Evolutionary conservation across 2,888 invertebrate genomes (phyloP).

Genomic region (Tolmerus cingulatus): DNA sequence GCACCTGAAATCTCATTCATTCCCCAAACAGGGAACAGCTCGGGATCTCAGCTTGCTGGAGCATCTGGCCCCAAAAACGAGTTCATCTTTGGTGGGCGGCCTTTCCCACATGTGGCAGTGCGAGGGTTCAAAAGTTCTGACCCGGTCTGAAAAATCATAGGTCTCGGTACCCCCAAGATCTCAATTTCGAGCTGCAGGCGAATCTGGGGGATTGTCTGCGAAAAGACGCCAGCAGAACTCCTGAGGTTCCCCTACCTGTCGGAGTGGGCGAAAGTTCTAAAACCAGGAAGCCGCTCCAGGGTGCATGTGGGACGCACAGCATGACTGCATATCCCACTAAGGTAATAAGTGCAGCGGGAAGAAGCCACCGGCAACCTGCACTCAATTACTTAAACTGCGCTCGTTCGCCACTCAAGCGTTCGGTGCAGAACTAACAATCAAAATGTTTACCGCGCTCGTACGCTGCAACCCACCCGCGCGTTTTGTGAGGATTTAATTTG

Average conservation of each 20-base stretch:
- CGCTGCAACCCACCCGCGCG: background rate
- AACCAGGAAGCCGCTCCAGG: background rate
- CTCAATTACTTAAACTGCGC: constrained; percentile 3
- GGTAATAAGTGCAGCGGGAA: background rate
- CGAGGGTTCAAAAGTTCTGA: background rate
- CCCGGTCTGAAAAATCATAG: background rate
- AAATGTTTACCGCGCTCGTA: background rate
- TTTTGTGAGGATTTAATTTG: background rate
- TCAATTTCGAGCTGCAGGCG: background rate
- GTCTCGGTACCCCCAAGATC: background rate
- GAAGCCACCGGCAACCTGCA: background rate
- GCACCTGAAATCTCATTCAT: background rate
- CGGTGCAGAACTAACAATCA: constrained; percentile 12
- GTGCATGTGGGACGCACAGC: background rate
- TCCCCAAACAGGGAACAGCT: background rate
- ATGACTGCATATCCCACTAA: background rate
- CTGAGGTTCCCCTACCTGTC: background rate
- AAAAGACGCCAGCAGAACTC: background rate
- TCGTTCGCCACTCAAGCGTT: constrained; percentile 1
- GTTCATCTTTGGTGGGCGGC: background rate
- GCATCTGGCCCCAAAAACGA: background rate
- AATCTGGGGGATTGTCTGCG: background rate
- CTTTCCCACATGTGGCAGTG: background rate
- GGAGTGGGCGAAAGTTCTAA: background rate
- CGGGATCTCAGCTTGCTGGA: background rate